A percentile compares a stretch with the other conserved stretches of the same genome.
Conservation (phyloP, 2,888 invertebrate species). For the Drosophila longiperda region DNA sequence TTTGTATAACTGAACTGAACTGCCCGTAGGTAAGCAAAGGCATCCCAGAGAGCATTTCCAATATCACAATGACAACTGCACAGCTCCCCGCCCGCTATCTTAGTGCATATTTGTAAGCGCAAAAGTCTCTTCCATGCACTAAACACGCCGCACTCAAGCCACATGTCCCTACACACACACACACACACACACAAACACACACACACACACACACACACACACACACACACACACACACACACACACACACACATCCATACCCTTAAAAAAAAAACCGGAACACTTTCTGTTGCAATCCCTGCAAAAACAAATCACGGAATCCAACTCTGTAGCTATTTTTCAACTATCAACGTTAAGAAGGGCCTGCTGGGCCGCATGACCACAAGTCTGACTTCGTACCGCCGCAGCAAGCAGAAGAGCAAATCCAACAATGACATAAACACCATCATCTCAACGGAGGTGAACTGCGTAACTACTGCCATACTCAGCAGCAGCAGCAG, state of each 20-base stretch:
- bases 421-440: constrained; percentile 83
- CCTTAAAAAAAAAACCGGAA: constrained; percentile 7
- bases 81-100: constrained; percentile 1
- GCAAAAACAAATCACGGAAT: constrained; percentile 11
- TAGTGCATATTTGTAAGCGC: background rate
- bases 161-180: constrained; percentile 7
- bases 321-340: constrained; percentile 80
- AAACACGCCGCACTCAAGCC: constrained; percentile 21
- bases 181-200: constrained; percentile 12
- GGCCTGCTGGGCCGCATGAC: constrained; percentile 84
- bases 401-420: constrained; percentile 83
- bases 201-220: constrained; percentile 14
- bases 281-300: constrained; percentile 23
- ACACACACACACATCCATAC: constrained; percentile 14
- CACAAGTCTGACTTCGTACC: constrained; percentile 84
- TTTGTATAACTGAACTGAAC: background rate
- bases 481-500: constrained; percentile 55
- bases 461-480: constrained; percentile 54
- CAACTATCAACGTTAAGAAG: constrained; percentile 84
- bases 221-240: constrained; percentile 1
- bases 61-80: constrained; percentile 40
- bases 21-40: constrained; percentile 49
- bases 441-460: constrained; percentile 76
- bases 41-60: constrained; percentile 12
- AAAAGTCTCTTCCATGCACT: constrained; percentile 35